Conservation (phyloP, 2,888 invertebrate genomes). For the Archaeoteleia sp. region DNA sequence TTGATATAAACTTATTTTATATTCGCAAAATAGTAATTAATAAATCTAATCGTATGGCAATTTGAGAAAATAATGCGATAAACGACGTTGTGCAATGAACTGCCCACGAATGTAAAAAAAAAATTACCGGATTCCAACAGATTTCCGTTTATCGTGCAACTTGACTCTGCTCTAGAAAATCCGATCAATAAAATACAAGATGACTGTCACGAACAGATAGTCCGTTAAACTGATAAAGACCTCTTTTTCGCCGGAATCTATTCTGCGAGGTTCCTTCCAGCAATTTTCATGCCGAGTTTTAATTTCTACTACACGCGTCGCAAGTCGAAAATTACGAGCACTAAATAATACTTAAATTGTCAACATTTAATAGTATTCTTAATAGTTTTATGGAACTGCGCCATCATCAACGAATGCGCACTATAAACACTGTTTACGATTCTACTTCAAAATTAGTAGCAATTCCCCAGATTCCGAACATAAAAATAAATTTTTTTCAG, state of each 20-base stretch:
- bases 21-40: too few relatives aligned
- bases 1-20: too few relatives aligned
- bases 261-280: slow-evolving; percentile 22
- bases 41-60: too few relatives aligned
- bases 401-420: too few relatives aligned
- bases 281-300: slow-evolving; percentile 33
- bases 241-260: slow-evolving; percentile 19
- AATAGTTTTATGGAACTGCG: slow-evolving; percentile 3
- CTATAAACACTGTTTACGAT: too few relatives aligned
- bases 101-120: slow-evolving; percentile 20
- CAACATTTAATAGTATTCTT: background rate
- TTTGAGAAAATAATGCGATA: background rate
- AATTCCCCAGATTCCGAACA: too few relatives aligned
- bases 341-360: slow-evolving; percentile 7
- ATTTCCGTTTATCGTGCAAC: slow-evolving; percentile 58
- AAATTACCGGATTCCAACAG: slow-evolving; percentile 42
- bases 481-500: too few relatives aligned
- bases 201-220: slow-evolving; percentile 64
- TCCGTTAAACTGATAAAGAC: slow-evolving; percentile 59
- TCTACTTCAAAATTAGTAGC: too few relatives aligned
- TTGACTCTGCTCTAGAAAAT: slow-evolving; percentile 61
- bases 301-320: slow-evolving; percentile 23
- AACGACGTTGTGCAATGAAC: slow-evolving; percentile 8
- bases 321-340: slow-evolving; percentile 9
- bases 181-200: slow-evolving; percentile 63